phyloP scores from a whole-genome alignment of 2,113 vertebrate genomes.

The Chaetorhynchus papuensis region DNA sequence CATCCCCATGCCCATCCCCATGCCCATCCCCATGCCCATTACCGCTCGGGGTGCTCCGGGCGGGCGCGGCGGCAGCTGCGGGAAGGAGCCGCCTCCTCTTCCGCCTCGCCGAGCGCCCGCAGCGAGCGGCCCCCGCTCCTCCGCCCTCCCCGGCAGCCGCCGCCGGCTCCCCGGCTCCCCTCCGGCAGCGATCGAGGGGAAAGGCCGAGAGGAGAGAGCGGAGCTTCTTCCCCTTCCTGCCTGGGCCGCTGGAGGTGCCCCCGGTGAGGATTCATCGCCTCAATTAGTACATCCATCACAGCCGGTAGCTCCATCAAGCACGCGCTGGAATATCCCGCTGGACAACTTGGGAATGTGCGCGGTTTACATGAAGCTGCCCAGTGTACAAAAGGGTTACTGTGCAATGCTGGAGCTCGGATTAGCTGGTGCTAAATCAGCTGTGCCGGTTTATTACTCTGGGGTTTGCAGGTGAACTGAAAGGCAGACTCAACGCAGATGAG shows the following conservation, averaged over 20 bases:
- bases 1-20: background rate
- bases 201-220: accelerated
- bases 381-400: accelerated
- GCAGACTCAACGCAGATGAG: accelerated
- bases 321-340: accelerated
- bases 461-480: accelerated
- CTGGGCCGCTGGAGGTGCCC: accelerated
- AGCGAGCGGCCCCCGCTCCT: background rate
- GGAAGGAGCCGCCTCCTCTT: background rate
- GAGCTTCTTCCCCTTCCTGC: background rate
- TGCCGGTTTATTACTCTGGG: accelerated
- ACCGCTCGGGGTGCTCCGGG: background rate
- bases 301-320: accelerated
- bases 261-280: accelerated
- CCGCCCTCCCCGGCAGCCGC: background rate
- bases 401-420: background rate
- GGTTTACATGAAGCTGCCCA: accelerated
- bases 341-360: accelerated
- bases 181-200: accelerated
- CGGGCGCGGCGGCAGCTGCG: background rate
- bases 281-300: accelerated
- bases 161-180: background rate
- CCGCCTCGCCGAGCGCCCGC: background rate
- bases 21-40: background rate
- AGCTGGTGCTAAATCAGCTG: background rate